phyloP scores from a whole-genome alignment of 2,888 invertebrate genomes.

The Cryptus viduatorius region DNA sequence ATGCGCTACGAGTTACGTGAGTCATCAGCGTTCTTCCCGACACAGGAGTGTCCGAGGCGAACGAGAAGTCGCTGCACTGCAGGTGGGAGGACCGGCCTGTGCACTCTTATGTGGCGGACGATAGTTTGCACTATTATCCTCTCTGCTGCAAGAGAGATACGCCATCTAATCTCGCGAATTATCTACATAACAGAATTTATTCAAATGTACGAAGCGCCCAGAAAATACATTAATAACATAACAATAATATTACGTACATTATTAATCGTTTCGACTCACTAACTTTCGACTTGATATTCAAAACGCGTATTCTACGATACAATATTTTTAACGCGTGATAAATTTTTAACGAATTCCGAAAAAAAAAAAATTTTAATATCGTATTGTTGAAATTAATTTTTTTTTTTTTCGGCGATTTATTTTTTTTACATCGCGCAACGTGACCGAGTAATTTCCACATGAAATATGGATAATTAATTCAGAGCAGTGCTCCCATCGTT shows the following conservation, averaged over 20 bases:
- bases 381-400: too few species aligned
- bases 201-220: not conserved
- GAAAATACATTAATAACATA: not conserved
- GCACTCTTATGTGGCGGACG: conserved; percentile 23
- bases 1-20: conserved; percentile 44
- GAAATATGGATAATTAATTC: conserved; percentile 33
- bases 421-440: not conserved
- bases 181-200: not conserved
- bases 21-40: conserved; percentile 58
- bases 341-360: too few species aligned
- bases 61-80: conserved; percentile 49
- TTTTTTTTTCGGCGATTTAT: too few species aligned
- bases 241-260: not conserved
- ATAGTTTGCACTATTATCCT: conserved; percentile 7
- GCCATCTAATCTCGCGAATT: conserved; percentile 8
- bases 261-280: not conserved
- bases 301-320: too few species aligned
- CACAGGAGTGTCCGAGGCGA: conserved; percentile 59
- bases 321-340: too few species aligned
- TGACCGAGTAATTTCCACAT: conserved; percentile 5
- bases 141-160: not conserved
- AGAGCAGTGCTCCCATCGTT: conserved; percentile 36
- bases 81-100: conserved; percentile 64
- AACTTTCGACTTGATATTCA: too few species aligned
- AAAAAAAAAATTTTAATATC: too few species aligned